Percentiles rank a stretch among this genome's conserved stretches.
phyloP scores from a whole-genome alignment of 2,888 invertebrate species.

The Pyrgus malvae region DNA sequence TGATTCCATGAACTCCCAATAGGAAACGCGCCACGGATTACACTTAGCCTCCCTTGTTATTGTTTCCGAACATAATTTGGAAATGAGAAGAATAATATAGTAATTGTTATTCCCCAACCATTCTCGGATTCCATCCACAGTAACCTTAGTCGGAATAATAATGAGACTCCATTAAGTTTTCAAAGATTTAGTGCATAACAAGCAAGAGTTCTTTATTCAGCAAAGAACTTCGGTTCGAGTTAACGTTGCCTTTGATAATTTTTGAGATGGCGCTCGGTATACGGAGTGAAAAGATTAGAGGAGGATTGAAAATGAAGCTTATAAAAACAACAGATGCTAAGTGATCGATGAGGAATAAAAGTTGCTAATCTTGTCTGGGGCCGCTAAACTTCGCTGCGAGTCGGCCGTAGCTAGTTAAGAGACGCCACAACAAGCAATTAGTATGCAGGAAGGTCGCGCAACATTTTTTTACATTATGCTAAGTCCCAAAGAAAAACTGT shows the following conservation, averaged over 20 bases:
- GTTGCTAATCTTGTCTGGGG: constrained; percentile 73
- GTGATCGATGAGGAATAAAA: constrained; percentile 74
- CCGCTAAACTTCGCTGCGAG: constrained; percentile 62
- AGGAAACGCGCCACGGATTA: not conserved
- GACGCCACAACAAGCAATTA: constrained; percentile 78
- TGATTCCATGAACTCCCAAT: constrained; percentile 10
- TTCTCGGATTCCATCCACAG: constrained; percentile 53
- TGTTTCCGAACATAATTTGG: constrained; percentile 2
- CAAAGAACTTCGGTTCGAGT: constrained; percentile 36
- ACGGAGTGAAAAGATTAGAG: constrained; percentile 48
- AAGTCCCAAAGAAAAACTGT: constrained; percentile 75
- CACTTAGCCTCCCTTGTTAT: not conserved
- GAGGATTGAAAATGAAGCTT: constrained; percentile 54
- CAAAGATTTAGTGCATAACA: constrained; percentile 65
- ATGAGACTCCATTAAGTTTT: constrained; percentile 70
- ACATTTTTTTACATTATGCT: constrained; percentile 81
- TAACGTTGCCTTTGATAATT: constrained; percentile 48
- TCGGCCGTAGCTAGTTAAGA: constrained; percentile 58
- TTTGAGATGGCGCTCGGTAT: constrained; percentile 31
- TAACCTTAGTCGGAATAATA: constrained; percentile 66
- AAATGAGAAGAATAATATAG: constrained; percentile 33
- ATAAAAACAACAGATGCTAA: constrained; percentile 61
- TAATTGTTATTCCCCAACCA: constrained; percentile 58
- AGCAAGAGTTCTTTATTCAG: constrained; percentile 47
- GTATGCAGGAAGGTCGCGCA: constrained; percentile 73